Base-by-base conservation (phyloP, 2,113 vertebrate genomes). In the Grus americana region DNA sequence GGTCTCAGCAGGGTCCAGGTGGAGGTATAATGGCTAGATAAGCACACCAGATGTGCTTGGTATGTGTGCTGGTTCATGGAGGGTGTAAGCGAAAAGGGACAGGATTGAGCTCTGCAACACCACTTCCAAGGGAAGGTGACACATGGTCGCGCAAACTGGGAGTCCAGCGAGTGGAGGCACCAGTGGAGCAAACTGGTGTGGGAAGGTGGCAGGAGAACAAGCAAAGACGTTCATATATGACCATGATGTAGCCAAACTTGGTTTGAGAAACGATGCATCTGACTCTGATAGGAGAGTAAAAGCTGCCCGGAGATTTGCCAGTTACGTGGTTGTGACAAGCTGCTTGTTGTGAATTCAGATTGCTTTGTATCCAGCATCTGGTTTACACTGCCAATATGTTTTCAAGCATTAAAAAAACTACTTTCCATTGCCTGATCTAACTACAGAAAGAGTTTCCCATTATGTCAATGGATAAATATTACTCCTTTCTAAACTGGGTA, bases 141-240 rank as follows among this genome's bases (percentile, higher is more conserved):
- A 1, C 0, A 0, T 18, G 23, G 17, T 34, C 50, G 13, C 0
- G 0, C 7, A 42, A 62, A 24, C 32, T 20, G 44, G 24, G 58
- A 58, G 30, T 47, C 79, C 76, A 68, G 24, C 1, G 2, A 44
- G 6, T 4, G 1, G 49, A 75, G 26, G 34, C 42, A 74, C 3
- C 34, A 54, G 17, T 3, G 3, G 32, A 76, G 52, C 26, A 40
- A 73, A 79, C 22, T 23, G 16, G 10, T 58, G 12, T 24, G n/a
- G 38, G 27, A 55, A 80, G 24, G 19, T 3, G 3, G 26, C 36
- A 58, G 62, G 20, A 66, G 12, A 72, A 5, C 15, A 27, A 71
- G 42, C 19, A n/a, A 58, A 59, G 32, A 59, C 49, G 34, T 58
- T 88, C 13, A 3, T 50, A 3, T 22, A 8, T 27, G 14, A n/a